phyloP scores from a whole-genome alignment of 2,113 vertebrate genomes.

The Fregata magnificens region DNA sequence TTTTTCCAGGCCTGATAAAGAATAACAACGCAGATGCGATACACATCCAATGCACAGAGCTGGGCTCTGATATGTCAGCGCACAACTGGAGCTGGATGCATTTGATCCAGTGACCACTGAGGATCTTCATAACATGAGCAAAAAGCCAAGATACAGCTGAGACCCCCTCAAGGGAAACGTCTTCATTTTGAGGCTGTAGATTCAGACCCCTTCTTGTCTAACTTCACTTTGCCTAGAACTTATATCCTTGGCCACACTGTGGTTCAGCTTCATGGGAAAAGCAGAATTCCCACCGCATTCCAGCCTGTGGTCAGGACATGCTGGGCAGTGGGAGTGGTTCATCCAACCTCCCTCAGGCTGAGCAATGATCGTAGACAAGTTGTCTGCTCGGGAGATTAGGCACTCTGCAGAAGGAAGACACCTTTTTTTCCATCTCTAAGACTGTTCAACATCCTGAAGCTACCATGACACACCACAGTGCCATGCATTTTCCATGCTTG shows the following conservation, averaged over 20 bases:
- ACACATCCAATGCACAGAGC: neutral
- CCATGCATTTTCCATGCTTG: neutral
- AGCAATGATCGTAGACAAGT: neutral
- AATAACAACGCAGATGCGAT: rapidly evolving
- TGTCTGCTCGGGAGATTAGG: neutral
- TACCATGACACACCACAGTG: neutral
- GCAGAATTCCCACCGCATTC: neutral
- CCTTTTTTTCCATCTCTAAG: neutral
- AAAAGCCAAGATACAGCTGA: neutral
- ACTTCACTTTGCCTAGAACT: neutral
- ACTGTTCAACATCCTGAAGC: neutral
- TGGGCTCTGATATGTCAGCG: neutral
- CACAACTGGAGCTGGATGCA: neutral
- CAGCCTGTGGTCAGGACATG: neutral
- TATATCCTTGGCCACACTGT: neutral
- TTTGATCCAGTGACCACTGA: neutral
- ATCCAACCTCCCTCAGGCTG: rapidly evolving
- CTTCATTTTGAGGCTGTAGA: neutral
- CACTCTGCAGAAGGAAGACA: neutral
- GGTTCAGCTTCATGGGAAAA: neutral
- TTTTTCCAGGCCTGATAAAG: neutral
- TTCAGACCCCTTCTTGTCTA: neutral
- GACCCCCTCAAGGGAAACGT: neutral
- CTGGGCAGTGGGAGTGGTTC: neutral
- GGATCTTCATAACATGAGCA: neutral